Percentiles rank a stretch among this genome's conserved stretches.
These are phyloP conservation scores for Drosophila ficusphila DNA, from an alignment of 1,140 invertebrate species.

Conservation along the genomic window DNA sequence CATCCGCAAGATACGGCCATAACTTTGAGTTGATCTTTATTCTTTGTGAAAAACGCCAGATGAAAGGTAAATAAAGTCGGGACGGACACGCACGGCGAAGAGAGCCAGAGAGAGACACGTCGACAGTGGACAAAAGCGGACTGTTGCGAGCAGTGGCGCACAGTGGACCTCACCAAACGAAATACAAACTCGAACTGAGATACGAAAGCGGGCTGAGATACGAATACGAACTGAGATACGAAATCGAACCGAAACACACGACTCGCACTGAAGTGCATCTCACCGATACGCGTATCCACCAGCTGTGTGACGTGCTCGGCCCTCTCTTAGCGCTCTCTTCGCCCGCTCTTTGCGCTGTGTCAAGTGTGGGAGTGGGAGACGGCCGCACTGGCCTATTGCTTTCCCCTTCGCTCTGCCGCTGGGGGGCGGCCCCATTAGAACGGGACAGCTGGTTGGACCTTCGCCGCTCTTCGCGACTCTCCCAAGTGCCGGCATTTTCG, in stretches of 20 bases:
- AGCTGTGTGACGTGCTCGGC: slow-evolving; percentile 61
- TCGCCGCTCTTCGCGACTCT: slow-evolving; percentile 47
- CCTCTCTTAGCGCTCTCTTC: slow-evolving; percentile 14
- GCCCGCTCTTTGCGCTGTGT: slow-evolving; percentile 31
- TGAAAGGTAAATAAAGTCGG: slow-evolving; percentile 39
- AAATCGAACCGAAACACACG: slow-evolving; percentile 84
- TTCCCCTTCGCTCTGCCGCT: slow-evolving; percentile 28
- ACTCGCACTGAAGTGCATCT: slow-evolving; percentile 77
- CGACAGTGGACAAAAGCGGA: slow-evolving; percentile 53
- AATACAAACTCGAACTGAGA: slow-evolving; percentile 84
- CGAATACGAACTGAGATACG: slow-evolving; percentile 84
- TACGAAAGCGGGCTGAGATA: slow-evolving; percentile 56
- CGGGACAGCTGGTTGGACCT: slow-evolving; percentile 41
- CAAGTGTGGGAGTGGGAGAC: slow-evolving; percentile 47
- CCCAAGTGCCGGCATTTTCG: slow-evolving; percentile 59
- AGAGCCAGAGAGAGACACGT: slow-evolving; percentile 54
- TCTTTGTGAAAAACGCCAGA: slow-evolving; percentile 3
- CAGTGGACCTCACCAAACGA: slow-evolving; percentile 79
- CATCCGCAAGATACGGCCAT: slow-evolving; percentile 7
- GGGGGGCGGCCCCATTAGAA: slow-evolving; percentile 26
- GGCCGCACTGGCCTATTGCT: slow-evolving; percentile 29
- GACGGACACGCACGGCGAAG: slow-evolving; percentile 49
- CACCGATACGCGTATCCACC: slow-evolving; percentile 50
- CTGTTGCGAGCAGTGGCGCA: slow-evolving; percentile 28
- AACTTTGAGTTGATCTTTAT: slow-evolving; percentile 45